These are phyloP conservation scores for Phaethornis superciliosus DNA, from an alignment of 2,113 vertebrate species.

Conservation along the genomic window DNA sequence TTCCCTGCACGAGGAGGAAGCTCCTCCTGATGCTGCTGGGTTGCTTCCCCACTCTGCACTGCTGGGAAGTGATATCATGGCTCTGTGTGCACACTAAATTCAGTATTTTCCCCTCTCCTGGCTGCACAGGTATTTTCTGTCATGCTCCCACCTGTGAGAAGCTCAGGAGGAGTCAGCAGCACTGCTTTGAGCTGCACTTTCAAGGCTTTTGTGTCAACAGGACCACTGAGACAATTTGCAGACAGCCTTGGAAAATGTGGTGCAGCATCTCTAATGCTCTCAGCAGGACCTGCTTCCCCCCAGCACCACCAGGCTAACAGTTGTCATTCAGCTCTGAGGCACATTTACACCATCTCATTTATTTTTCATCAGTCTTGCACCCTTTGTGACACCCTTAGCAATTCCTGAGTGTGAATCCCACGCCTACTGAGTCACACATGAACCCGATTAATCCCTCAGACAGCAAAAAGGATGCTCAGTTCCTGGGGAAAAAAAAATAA, in stretches of 20 bases:
- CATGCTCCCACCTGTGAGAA: neutral
- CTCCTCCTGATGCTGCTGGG: rapidly evolving
- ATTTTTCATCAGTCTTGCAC: constrained; percentile 29
- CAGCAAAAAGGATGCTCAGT: neutral
- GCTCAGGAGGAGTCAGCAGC: rapidly evolving
- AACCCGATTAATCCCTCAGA: neutral
- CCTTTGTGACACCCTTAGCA: neutral
- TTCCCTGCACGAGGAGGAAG: rapidly evolving
- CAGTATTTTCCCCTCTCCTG: neutral
- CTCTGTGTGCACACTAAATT: neutral
- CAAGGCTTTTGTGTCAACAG: neutral
- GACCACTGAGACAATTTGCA: neutral
- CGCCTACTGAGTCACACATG: rapidly evolving
- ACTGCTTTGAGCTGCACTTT: neutral
- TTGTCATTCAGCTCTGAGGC: neutral
- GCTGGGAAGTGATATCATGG: neutral
- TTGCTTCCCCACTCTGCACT: neutral
- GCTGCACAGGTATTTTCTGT: neutral
- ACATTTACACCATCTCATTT: neutral
- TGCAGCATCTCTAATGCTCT: neutral
- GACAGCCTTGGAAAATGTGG: neutral
- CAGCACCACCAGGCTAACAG: neutral
- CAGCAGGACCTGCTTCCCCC: neutral
- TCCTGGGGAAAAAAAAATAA: neutral
- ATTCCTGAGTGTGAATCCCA: neutral